phyloP scores from a whole-genome alignment of 2,797 vertebrate genomes.

The Eulemur coronatus region DNA sequence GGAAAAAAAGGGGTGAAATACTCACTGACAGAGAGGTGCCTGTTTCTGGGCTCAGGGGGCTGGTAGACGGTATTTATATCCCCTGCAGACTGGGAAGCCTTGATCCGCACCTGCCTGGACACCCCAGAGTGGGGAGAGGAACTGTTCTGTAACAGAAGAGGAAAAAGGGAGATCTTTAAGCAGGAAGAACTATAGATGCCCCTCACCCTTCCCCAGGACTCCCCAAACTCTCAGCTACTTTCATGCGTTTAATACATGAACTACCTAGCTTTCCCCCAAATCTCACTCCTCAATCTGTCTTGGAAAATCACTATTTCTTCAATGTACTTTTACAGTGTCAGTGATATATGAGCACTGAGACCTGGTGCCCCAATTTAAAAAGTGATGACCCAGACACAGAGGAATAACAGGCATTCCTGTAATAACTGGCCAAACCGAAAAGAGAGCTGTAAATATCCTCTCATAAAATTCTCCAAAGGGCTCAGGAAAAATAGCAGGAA shows the following conservation, averaged over 20 bases:
- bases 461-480: slow-evolving; percentile 52
- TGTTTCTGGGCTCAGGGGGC: slow-evolving; percentile 92
- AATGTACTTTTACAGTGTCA: background rate
- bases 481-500: slow-evolving; percentile 57
- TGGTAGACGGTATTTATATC: slow-evolving; percentile 93
- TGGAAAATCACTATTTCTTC: slow-evolving; percentile 8
- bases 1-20: slow-evolving; percentile 66
- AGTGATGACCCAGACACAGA: slow-evolving; percentile 26
- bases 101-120: slow-evolving; percentile 96
- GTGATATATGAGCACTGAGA: background rate
- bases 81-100: slow-evolving; percentile 94
- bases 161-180: slow-evolving; percentile 45
- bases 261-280: background rate
- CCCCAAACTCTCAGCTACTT: background rate
- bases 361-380: background rate
- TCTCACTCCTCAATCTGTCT: background rate
- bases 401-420: slow-evolving; percentile 37
- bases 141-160: slow-evolving; percentile 84
- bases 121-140: slow-evolving; percentile 89
- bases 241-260: background rate
- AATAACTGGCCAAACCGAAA: slow-evolving; percentile 28
- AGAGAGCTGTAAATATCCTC: slow-evolving; percentile 33
- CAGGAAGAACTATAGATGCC: background rate
- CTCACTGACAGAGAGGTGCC: slow-evolving; percentile 96
- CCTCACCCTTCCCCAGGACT: background rate